phyloP scores from a whole-genome alignment of 2,113 vertebrate species.

The Diphyllodes magnificus region DNA sequence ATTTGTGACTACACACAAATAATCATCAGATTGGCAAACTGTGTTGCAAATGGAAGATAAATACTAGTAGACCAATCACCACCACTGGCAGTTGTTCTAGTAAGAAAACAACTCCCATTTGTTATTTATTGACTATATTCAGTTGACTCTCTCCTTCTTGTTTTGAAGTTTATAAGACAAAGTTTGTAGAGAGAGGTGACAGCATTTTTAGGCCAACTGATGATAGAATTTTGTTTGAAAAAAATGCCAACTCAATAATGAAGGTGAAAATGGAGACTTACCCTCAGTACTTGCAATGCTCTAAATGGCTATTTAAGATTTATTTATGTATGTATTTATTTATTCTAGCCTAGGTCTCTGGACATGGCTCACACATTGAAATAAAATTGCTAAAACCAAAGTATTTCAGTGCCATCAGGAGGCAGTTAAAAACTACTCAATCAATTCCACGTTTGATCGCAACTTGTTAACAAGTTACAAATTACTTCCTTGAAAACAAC shows the following conservation, averaged over 20 bases:
- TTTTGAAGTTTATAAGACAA: neutral
- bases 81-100: neutral
- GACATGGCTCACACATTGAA: neutral
- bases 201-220: neutral
- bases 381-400: neutral
- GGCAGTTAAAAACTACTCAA: neutral
- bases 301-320: neutral
- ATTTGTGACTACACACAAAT: constrained; percentile 44
- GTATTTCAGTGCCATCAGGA: neutral
- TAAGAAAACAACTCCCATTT: constrained; percentile 38
- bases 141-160: neutral
- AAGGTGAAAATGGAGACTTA: neutral
- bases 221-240: neutral
- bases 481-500: neutral
- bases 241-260: neutral
- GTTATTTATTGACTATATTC: constrained; percentile 18
- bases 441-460: neutral
- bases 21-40: constrained; percentile 34
- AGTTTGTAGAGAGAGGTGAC: neutral
- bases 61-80: neutral
- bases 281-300: neutral
- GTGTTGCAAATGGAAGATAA: constrained; percentile 56
- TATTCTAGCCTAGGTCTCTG: neutral
- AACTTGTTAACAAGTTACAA: neutral
- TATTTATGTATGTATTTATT: neutral